Base-by-base conservation (phyloP, 2,113 vertebrate genomes). In the Heterochromis multidens region DNA sequence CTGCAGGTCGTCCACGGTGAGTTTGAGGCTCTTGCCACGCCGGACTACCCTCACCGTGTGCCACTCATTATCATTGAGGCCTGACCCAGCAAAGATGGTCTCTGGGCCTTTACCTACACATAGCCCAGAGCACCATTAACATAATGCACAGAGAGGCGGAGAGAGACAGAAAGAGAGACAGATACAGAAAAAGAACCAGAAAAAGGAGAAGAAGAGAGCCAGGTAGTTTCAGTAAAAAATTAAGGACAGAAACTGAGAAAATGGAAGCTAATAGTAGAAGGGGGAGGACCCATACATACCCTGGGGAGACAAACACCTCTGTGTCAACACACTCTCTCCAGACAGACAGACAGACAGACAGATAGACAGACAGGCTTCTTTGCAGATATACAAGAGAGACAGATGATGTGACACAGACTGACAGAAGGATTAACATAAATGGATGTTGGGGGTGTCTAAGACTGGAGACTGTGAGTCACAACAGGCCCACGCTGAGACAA, bases 61-160 rank as follows among this genome's bases (percentile, higher is more conserved):
- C 99, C 98, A 99, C 91, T 99, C 98, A 92, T 99, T 99, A 96
- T 99, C 99, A 97, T 99, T 99, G 97, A 99, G 97, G 96, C 97
- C 97, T 95, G 97, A 97, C 94, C 98, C 99, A 87, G 98, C 98
- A 97, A 99, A 99, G 97, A 99, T 98, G 92, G 98, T 99, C 96
- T 99, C 99, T 96, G 99, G 99, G 95, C 99, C 99, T 97, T 99
- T 99, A 98, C 99, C 99, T 99, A 98, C 96, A 97, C 96, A 99
- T 96, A 98, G 97, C 96, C 97, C 97, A 98, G 97, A 97, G 95
- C 96, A 96, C 97, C 96, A 83, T 95, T 95, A 95, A 92, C 91
- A 90, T 46, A 88, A 76, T 76, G 86, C 84, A 90, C 67, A 89
- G 12, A 84, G 7, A 88, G n/a, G 56, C 16, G 65, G 56, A 81